These are phyloP conservation scores for Neuroscelio doddi DNA, from an alignment of 2,888 invertebrate species.

Conservation along the genomic window DNA sequence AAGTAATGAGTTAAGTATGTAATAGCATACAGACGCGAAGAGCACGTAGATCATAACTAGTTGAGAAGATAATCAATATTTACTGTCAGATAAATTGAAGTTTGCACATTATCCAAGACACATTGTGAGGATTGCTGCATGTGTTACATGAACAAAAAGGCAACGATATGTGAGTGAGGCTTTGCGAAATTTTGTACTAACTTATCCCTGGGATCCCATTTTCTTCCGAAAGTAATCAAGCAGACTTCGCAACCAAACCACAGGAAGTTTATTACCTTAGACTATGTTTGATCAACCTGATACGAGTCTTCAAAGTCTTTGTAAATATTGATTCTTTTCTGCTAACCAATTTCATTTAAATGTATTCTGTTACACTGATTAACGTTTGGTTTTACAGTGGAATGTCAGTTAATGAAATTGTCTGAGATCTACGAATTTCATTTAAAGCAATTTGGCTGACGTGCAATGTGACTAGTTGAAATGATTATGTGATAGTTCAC, in stretches of 20 bases:
- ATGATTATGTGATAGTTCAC: too few relatives aligned
- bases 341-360: neutral
- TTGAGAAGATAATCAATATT: slow-evolving; percentile 13
- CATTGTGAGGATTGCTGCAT: neutral
- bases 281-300: neutral
- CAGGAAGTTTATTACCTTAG: neutral
- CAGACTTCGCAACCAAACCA: neutral
- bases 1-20: slow-evolving; percentile 2
- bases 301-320: neutral
- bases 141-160: neutral
- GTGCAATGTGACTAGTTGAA: too few relatives aligned
- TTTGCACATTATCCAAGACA: neutral
- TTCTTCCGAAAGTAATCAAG: neutral
- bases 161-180: neutral
- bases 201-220: neutral
- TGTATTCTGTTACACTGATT: neutral
- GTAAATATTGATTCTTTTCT: neutral
- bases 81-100: slow-evolving; percentile 2
- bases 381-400: neutral
- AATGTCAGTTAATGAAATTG: too few relatives aligned
- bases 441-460: too few relatives aligned
- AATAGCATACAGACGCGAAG: neutral
- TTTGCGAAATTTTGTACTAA: too few relatives aligned
- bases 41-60: slow-evolving; percentile 2
- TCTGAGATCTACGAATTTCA: too few relatives aligned